Conservation (phyloP, 2,113 vertebrate species). For the Ciconia maguari region DNA sequence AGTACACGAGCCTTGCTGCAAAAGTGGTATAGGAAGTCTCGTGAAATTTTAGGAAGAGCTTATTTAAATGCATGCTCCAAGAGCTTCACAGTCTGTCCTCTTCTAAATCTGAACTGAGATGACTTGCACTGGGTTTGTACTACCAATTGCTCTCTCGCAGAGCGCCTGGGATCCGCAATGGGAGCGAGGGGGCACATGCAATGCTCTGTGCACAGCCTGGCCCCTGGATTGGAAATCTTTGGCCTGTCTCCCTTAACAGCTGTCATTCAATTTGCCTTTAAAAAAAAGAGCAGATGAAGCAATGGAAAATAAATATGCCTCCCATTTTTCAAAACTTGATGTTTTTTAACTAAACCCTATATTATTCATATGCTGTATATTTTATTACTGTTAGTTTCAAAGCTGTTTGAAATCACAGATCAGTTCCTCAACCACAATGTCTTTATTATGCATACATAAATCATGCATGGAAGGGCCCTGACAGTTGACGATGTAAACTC, state of each 20-base stretch:
- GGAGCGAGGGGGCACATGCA: fast-evolving
- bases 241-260: background rate
- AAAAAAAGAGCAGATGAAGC: background rate
- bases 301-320: conserved; percentile 6
- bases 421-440: conserved; percentile 11
- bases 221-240: background rate
- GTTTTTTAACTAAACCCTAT: background rate
- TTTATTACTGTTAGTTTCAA: conserved; percentile 45
- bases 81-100: background rate
- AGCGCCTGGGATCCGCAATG: fast-evolving
- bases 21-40: fast-evolving
- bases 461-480: conserved; percentile 60
- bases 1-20: fast-evolving
- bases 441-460: conserved; percentile 67
- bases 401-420: conserved; percentile 55
- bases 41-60: fast-evolving
- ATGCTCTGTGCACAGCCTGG: background rate
- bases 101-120: background rate
- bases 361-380: conserved; percentile 32
- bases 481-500: conserved; percentile 49
- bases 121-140: background rate
- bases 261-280: background rate
- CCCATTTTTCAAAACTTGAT: background rate
- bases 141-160: background rate
- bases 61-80: background rate